These are phyloP conservation scores for Triplophysa siluroides DNA, from an alignment of 2,113 vertebrate species.

Conservation along the genomic window DNA sequence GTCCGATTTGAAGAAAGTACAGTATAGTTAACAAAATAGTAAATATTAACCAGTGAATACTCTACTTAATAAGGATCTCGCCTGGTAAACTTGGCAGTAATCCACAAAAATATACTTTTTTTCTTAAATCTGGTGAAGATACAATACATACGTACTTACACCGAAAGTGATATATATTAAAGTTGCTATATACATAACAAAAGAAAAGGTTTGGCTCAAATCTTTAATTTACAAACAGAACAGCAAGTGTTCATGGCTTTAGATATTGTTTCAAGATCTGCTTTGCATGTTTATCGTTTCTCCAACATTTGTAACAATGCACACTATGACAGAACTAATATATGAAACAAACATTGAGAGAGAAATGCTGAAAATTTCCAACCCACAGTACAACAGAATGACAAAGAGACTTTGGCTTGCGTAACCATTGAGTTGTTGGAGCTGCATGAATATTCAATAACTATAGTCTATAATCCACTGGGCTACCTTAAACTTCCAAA, in stretches of 20 bases:
- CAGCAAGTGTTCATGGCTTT: constrained; percentile 98
- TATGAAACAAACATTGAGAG: constrained; percentile 80
- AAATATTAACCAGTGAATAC: constrained; percentile 95
- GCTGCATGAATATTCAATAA: constrained; percentile 89
- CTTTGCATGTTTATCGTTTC: constrained; percentile 79
- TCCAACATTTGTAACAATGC: constrained; percentile 80
- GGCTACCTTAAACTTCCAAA: constrained; percentile 71
- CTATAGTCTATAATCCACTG: constrained; percentile 87
- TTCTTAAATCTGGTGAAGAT: constrained; percentile 85
- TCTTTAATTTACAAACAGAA: constrained; percentile 93
- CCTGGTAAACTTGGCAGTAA: constrained; percentile 92
- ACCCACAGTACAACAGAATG: constrained; percentile 84
- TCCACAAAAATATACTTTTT: constrained; percentile 99
- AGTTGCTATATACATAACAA: constrained; percentile 94
- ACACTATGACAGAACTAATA: constrained; percentile 77
- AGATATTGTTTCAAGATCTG: constrained; percentile 87
- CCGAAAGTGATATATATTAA: constrained; percentile 93
- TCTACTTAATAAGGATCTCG: constrained; percentile 92
- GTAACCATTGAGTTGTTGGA: constrained; percentile 94
- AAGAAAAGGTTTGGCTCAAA: constrained; percentile 91
- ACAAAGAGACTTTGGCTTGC: constrained; percentile 97
- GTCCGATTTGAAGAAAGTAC: constrained; percentile 89
- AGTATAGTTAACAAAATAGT: constrained; percentile 94
- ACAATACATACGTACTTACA: constrained; percentile 93
- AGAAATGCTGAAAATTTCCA: constrained; percentile 82